These are phyloP conservation scores for Paracanthobrama guichenoti DNA, from an alignment of 2,113 vertebrate species.

Conservation along the genomic window DNA sequence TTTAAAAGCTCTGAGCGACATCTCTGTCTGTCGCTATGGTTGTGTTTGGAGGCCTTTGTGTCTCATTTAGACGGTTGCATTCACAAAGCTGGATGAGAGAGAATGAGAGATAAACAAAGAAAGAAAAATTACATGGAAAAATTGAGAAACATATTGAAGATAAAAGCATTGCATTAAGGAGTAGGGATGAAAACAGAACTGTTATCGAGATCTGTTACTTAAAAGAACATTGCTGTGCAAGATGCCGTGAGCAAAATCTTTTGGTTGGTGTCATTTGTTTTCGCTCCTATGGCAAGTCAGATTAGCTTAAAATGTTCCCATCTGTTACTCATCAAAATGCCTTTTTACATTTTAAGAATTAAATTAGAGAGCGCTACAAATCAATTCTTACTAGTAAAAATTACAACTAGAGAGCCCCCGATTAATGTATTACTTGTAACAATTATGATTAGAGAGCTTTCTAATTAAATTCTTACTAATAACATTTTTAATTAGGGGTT, in stretches of 20 bases:
- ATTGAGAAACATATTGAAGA: not conserved
- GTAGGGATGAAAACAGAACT: not conserved
- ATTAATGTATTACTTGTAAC: too few relatives aligned
- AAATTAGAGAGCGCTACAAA: too few relatives aligned
- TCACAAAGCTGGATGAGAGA: conserved; percentile 45
- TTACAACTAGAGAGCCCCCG: too few relatives aligned
- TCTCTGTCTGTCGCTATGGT: conserved; percentile 39
- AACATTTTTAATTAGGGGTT: too few relatives aligned
- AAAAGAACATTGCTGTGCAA: not conserved
- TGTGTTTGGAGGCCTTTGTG: conserved; percentile 60
- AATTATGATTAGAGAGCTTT: too few relatives aligned
- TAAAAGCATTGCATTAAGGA: conserved; percentile 13
- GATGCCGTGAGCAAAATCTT: not conserved
- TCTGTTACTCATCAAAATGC: too few relatives aligned
- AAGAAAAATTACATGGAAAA: conserved; percentile 48
- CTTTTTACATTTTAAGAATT: too few relatives aligned
- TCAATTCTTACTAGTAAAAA: too few relatives aligned
- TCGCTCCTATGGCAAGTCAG: not conserved
- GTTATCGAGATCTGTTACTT: conserved; percentile 1
- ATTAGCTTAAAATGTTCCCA: too few relatives aligned
- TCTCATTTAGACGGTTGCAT: conserved; percentile 17
- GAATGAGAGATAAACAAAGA: conserved; percentile 47
- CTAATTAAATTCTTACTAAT: too few relatives aligned
- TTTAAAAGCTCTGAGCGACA: not conserved
- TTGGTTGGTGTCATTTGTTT: not conserved